These are phyloP conservation scores for Drosophila birchii DNA, from an alignment of 2,888 invertebrate genomes.

Conservation along the genomic window DNA sequence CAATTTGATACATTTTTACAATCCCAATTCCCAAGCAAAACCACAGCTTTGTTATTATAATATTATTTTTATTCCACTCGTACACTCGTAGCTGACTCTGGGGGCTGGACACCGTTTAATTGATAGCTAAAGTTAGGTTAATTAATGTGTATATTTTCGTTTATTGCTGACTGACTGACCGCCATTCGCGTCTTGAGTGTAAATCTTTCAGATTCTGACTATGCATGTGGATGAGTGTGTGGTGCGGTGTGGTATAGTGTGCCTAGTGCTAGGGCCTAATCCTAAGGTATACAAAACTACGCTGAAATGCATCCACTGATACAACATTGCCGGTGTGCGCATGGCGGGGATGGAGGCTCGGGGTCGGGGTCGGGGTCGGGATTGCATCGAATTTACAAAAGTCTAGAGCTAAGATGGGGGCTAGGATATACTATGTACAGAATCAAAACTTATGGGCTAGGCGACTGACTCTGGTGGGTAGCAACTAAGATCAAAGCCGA, in stretches of 20 bases:
- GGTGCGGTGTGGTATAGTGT: slow-evolving; percentile 38
- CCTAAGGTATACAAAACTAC: slow-evolving; percentile 46
- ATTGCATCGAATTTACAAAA: slow-evolving; percentile 34
- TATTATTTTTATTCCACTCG: slow-evolving; percentile 49
- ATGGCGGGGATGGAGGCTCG: slow-evolving; percentile 12
- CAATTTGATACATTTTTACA: too few relatives aligned
- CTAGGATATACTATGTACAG: slow-evolving; percentile 42
- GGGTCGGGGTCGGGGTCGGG: not conserved
- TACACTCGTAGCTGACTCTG: slow-evolving; percentile 40
- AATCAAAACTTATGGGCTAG: slow-evolving; percentile 35
- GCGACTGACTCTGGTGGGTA: slow-evolving; percentile 10
- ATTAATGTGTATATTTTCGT: slow-evolving; percentile 54
- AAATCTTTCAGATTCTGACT: slow-evolving; percentile 77
- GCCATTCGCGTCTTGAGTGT: slow-evolving; percentile 47
- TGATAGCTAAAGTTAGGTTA: slow-evolving; percentile 39
- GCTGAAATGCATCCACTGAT: slow-evolving; percentile 71
- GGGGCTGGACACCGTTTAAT: slow-evolving; percentile 18
- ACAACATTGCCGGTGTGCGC: slow-evolving; percentile 51
- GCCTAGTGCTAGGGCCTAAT: slow-evolving; percentile 46
- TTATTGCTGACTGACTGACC: slow-evolving; percentile 64
- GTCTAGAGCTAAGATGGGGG: slow-evolving; percentile 3
- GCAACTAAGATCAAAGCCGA: slow-evolving; percentile 11
- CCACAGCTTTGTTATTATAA: slow-evolving; percentile 22
- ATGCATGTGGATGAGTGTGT: slow-evolving; percentile 45
- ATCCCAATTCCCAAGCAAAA: too few relatives aligned